Evolutionary conservation across 2,888 invertebrate genomes (phyloP).

Genomic region (Tinea pellionella): DNA sequence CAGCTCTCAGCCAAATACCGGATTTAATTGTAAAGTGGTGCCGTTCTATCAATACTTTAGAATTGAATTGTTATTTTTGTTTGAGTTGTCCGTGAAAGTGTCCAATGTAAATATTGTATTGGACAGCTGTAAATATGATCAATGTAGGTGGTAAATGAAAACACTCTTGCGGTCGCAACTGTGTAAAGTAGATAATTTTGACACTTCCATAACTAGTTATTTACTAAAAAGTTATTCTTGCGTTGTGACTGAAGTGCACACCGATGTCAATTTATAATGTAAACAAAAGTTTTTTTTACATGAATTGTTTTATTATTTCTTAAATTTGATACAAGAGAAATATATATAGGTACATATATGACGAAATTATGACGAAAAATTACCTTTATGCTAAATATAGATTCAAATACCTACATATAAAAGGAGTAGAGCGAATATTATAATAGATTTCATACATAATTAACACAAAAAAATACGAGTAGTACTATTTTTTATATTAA

Average conservation of each 20-base stretch:
- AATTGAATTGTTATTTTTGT: neutral
- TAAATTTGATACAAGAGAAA: neutral
- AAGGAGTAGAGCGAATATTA: too few species aligned
- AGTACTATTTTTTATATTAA: neutral
- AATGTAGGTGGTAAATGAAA: constrained; percentile 2
- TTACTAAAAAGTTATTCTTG: neutral
- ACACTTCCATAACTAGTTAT: neutral
- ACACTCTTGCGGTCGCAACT: neutral
- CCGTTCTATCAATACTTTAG: neutral
- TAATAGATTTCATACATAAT: too few species aligned
- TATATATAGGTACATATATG: too few species aligned
- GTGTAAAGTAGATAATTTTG: neutral
- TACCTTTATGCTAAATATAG: too few species aligned
- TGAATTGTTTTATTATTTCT: neutral
- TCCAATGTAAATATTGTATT: neutral
- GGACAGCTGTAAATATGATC: neutral
- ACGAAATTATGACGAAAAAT: too few species aligned
- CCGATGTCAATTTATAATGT: neutral
- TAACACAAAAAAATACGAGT: too few species aligned
- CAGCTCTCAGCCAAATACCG: constrained; percentile 38
- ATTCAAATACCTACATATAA: too few species aligned
- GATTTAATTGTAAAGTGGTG: constrained; percentile 24
- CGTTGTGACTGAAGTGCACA: neutral
- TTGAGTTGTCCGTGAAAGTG: neutral
- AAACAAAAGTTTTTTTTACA: neutral